phyloP scores from a whole-genome alignment of 2,113 vertebrate genomes.

The Apodemus sylvaticus region DNA sequence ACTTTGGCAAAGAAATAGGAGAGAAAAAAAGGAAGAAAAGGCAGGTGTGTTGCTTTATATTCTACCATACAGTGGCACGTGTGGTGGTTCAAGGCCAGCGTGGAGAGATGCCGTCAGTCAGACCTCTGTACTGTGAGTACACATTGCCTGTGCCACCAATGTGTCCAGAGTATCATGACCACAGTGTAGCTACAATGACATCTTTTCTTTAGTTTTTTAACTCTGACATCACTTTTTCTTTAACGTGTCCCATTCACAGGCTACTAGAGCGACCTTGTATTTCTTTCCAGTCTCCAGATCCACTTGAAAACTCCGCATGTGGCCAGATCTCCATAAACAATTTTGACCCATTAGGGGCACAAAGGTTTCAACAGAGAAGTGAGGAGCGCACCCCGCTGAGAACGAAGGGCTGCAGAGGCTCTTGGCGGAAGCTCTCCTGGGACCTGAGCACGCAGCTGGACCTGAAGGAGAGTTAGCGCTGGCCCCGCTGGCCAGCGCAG shows the following conservation, averaged over 20 bases:
- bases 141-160: not conserved
- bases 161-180: not conserved
- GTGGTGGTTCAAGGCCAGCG: not conserved
- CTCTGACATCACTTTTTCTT: not conserved
- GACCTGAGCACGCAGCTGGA: not conserved
- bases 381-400: no score
- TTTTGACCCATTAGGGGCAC: not conserved
- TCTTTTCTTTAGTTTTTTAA: not conserved
- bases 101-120: not conserved
- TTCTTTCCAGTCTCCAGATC: not conserved
- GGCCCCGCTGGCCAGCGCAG: not conserved
- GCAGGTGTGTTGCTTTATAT: not conserved
- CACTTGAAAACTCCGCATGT: not conserved
- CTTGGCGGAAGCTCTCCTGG: not conserved
- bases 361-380: not conserved
- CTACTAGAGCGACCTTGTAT: not conserved
- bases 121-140: not conserved
- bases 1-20: conserved; percentile 1
- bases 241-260: not conserved
- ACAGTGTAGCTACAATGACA: not conserved
- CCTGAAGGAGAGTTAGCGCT: not conserved
- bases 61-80: not conserved
- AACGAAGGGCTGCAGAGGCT: not conserved
- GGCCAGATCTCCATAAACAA: conserved; percentile 1
- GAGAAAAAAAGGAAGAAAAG: not conserved